Percentiles rank a stretch among this genome's conserved stretches.
These are phyloP conservation scores for Aselliscus stoliczkanus DNA, from an alignment of 2,797 vertebrate species.

Conservation along the genomic window DNA sequence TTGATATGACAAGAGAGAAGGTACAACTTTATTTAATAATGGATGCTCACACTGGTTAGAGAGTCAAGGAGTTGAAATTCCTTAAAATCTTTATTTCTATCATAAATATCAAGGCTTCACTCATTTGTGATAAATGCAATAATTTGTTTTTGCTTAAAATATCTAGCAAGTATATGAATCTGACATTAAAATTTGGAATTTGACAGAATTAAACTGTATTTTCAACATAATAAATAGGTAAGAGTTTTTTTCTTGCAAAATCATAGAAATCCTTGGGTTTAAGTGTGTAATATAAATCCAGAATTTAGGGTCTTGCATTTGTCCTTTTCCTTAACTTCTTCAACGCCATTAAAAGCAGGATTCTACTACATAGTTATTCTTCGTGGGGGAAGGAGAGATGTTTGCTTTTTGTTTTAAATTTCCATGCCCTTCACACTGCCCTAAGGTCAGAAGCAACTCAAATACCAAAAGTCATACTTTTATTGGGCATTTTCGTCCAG, in stretches of 20 bases:
- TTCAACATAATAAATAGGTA: neutral
- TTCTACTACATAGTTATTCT: neutral
- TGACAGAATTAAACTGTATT: neutral
- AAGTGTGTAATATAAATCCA: neutral
- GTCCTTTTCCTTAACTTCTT: neutral
- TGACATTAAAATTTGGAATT: neutral
- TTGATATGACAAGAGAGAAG: neutral
- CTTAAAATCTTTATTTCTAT: neutral
- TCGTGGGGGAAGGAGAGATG: too few species aligned
- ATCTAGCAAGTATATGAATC: neutral
- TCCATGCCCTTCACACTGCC: neutral
- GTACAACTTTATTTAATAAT: neutral
- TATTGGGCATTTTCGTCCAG: neutral
- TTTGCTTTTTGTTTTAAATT: too few species aligned
- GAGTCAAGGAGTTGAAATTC: neutral
- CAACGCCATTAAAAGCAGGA: neutral
- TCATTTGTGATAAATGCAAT: neutral
- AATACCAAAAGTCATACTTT: neutral
- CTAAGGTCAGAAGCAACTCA: neutral
- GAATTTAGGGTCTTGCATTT: neutral
- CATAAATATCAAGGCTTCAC: neutral
- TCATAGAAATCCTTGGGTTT: neutral
- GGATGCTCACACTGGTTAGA: neutral
- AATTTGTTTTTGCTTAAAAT: neutral
- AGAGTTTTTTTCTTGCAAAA: neutral